Conservation (phyloP, 2,113 vertebrate genomes). For the Colistium nudipinnis region DNA sequence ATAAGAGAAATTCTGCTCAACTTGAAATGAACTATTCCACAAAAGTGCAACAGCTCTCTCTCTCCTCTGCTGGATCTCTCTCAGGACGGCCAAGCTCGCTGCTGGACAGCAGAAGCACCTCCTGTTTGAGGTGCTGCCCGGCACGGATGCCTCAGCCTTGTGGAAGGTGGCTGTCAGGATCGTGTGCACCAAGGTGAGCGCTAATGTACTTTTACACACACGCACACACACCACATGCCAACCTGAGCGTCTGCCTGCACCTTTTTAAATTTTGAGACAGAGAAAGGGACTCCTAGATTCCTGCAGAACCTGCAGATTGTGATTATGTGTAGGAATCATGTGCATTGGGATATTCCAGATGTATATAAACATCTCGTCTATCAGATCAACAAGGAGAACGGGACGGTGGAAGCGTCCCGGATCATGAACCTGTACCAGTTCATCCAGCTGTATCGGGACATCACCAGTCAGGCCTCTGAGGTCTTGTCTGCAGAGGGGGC, state of each 20-base stretch:
- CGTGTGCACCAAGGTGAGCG: conserved; percentile 94
- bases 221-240: background rate
- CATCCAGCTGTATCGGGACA: conserved; percentile 94
- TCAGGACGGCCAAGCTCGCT: conserved; percentile 90
- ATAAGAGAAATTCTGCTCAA: too few relatives aligned
- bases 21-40: background rate
- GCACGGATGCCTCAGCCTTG: conserved; percentile 92
- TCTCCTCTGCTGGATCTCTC: conserved; percentile 9
- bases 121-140: conserved; percentile 95
- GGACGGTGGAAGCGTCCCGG: conserved; percentile 90
- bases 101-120: conserved; percentile 95
- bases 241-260: background rate
- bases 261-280: background rate
- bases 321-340: too few relatives aligned
- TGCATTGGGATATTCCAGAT: background rate
- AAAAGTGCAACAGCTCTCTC: background rate
- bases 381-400: conserved; percentile 95
- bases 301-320: too few relatives aligned
- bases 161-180: conserved; percentile 95
- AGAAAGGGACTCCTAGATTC: background rate
- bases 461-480: conserved; percentile 92
- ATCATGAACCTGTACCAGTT: conserved; percentile 99
- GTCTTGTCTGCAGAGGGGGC: conserved; percentile 82
- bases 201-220: background rate
- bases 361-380: background rate